Conservation (phyloP, 2,888 invertebrate genomes). For the Xanthorhoe designata region DNA sequence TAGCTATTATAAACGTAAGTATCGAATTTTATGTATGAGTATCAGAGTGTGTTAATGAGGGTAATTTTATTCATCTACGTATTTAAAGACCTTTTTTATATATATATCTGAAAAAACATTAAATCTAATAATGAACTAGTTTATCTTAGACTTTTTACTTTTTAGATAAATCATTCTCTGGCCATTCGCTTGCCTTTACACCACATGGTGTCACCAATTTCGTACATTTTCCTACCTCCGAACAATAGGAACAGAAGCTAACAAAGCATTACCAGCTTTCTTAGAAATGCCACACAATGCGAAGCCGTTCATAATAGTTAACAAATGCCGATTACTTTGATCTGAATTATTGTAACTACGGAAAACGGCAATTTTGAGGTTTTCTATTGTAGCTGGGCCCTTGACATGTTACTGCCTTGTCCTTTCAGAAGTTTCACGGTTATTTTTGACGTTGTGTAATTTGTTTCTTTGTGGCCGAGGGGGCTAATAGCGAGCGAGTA, state of each 20-base stretch:
- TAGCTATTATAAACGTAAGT: no score
- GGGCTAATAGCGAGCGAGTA: neutral
- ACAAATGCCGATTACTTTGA: slow-evolving; percentile 57
- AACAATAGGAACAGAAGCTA: slow-evolving; percentile 44
- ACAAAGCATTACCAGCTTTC: slow-evolving; percentile 49
- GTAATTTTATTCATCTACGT: no score
- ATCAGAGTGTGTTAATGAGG: no score
- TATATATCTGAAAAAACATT: no score
- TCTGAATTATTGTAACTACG: slow-evolving; percentile 52
- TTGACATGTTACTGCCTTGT: slow-evolving; percentile 24
- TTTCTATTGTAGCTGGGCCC: slow-evolving; percentile 40
- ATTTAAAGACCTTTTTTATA: no score
- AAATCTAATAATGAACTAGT: no score
- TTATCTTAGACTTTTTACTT: neutral
- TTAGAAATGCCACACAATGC: slow-evolving; percentile 49
- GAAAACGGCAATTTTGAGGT: slow-evolving; percentile 44
- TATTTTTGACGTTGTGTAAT: slow-evolving; percentile 10
- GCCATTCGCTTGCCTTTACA: slow-evolving; percentile 19
- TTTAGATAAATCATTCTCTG: neutral
- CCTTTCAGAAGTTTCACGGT: slow-evolving; percentile 18
- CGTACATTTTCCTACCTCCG: slow-evolving; percentile 37
- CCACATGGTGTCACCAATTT: slow-evolving; percentile 28
- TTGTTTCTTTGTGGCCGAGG: neutral
- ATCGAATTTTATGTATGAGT: no score
- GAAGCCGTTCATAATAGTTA: slow-evolving; percentile 58